Conservation (phyloP, 2,888 invertebrate genomes). For the Luffia ferchaultella region DNA sequence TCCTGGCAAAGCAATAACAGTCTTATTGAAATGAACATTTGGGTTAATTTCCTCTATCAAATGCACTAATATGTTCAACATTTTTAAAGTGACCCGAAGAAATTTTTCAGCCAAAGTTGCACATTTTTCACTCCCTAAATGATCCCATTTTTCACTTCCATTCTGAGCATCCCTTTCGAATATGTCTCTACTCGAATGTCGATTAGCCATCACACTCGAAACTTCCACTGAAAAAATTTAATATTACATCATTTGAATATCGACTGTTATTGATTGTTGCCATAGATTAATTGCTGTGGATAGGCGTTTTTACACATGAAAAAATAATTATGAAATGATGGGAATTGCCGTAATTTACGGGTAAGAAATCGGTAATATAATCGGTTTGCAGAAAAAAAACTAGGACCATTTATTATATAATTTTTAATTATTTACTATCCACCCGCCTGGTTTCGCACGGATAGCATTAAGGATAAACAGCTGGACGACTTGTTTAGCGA, state of each 20-base stretch:
- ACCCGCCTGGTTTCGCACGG: too few relatives aligned
- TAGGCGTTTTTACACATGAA: too few relatives aligned
- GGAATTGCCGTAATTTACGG: too few relatives aligned
- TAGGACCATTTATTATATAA: too few relatives aligned
- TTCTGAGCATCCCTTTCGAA: slow-evolving; percentile 44
- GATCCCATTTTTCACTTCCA: slow-evolving; percentile 43
- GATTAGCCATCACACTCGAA: slow-evolving; percentile 46
- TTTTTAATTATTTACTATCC: too few relatives aligned
- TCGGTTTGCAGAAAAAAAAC: too few relatives aligned
- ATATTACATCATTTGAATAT: background rate
- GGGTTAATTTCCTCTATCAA: slow-evolving; percentile 76
- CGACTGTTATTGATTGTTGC: background rate
- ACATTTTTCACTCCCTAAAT: slow-evolving; percentile 42
- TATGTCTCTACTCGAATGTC: slow-evolving; percentile 39
- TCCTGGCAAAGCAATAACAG: slow-evolving; percentile 62
- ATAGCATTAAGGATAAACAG: too few relatives aligned
- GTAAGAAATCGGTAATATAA: too few relatives aligned
- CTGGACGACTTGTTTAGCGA: too few relatives aligned
- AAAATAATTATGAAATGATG: too few relatives aligned
- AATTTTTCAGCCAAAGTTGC: slow-evolving; percentile 69
- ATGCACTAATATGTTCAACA: slow-evolving; percentile 79
- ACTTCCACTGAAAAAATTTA: slow-evolving; percentile 43
- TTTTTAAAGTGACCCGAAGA: slow-evolving; percentile 71
- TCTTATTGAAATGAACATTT: slow-evolving; percentile 50
- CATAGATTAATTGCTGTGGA: too few relatives aligned